phyloP scores from a whole-genome alignment of 2,888 invertebrate genomes.

The Drosophila fungiperda region DNA sequence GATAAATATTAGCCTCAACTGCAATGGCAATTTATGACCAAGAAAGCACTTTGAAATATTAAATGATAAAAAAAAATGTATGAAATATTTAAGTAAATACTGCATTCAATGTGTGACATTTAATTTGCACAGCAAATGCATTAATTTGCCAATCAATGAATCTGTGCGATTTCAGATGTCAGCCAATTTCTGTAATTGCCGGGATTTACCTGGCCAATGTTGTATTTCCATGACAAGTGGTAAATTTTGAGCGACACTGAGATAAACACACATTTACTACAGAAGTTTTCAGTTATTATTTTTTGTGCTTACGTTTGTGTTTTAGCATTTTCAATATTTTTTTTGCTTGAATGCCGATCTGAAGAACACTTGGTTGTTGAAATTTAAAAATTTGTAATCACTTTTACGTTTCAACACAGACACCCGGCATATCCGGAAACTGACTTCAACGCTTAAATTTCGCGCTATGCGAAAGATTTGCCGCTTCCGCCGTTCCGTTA shows the following conservation, averaged over 20 bases:
- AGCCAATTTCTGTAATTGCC: conserved; percentile 31
- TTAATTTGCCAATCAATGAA: conserved; percentile 46
- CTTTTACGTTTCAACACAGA: conserved; percentile 38
- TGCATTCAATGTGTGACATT: conserved; percentile 18
- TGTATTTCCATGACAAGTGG: conserved; percentile 37
- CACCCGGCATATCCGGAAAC: conserved; percentile 59
- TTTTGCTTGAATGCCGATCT: conserved; percentile 9
- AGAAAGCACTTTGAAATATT: conserved; percentile 25
- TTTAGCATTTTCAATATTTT: conserved; percentile 53
- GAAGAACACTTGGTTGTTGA: conserved; percentile 34
- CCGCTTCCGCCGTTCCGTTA: conserved; percentile 44
- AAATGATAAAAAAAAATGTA: not conserved
- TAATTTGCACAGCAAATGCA: conserved; percentile 14
- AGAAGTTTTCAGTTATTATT: conserved; percentile 54
- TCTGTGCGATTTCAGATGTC: conserved; percentile 41
- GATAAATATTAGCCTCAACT: conserved; percentile 20
- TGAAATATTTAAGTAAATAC: not conserved
- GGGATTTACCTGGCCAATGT: conserved; percentile 53
- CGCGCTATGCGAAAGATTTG: conserved; percentile 43
- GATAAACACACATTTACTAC: conserved; percentile 46
- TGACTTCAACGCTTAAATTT: conserved; percentile 62
- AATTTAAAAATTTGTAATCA: conserved; percentile 43
- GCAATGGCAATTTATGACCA: conserved; percentile 24
- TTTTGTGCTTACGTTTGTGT: conserved; percentile 58
- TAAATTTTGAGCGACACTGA: conserved; percentile 44